Percentiles rank a stretch among this genome's conserved stretches.
Evolutionary conservation across 1,140 invertebrate genomes (phyloP).

Genomic region (Planococcus citri): DNA sequence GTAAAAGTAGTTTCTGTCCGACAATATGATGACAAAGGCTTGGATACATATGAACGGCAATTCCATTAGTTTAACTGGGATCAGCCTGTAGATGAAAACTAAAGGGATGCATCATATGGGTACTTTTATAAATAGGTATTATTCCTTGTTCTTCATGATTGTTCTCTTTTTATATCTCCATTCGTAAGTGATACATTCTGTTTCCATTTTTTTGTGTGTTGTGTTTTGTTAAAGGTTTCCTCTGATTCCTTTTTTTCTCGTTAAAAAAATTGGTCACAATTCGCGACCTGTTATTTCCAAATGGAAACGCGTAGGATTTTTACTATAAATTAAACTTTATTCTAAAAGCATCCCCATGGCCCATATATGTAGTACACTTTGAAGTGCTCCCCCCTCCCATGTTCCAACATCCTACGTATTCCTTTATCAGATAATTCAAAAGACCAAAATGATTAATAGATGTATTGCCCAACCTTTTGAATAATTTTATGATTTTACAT

Average conservation of each 20-base stretch:
- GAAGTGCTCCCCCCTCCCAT: no score
- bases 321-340: not conserved
- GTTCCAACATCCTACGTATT: no score
- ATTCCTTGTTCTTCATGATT: not conserved
- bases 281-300: not conserved
- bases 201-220: not conserved
- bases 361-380: no score
- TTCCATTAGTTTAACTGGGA: constrained; percentile 5
- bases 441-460: no score
- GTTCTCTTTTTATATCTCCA: constrained; percentile 18
- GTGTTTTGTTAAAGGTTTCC: not conserved
- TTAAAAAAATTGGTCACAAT: not conserved
- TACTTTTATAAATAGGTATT: constrained; percentile 13
- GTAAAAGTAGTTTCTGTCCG: constrained; percentile 7
- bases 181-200: constrained; percentile 4
- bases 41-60: not conserved
- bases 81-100: not conserved
- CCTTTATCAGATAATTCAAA: no score
- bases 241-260: not conserved
- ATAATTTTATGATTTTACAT: no score
- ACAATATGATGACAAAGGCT: not conserved
- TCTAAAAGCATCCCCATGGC: not conserved
- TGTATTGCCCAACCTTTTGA: no score
- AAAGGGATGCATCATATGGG: constrained; percentile 6
- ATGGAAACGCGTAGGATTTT: not conserved